These are phyloP conservation scores for Allophyes oxyacanthae DNA, from an alignment of 2,888 invertebrate genomes.

Conservation along the genomic window DNA sequence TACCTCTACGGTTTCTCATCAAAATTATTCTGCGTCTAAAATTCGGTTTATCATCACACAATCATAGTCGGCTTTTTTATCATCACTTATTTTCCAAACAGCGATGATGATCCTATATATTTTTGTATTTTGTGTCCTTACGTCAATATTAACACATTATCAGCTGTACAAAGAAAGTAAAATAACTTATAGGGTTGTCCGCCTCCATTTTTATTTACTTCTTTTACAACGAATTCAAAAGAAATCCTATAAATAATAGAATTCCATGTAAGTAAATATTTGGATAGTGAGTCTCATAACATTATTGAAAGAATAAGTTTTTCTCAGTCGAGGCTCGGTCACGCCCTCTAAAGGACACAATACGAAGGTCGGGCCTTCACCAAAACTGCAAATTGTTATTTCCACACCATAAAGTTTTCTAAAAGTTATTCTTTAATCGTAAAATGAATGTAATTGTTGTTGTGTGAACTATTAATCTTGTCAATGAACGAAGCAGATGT, in stretches of 20 bases:
- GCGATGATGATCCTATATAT: no score
- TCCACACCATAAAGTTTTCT: slow-evolving; percentile 85
- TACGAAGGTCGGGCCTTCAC: slow-evolving; percentile 65
- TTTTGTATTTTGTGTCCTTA: no score
- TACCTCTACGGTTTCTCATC: slow-evolving; percentile 1
- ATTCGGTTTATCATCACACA: slow-evolving; percentile 60
- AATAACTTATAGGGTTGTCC: slow-evolving; percentile 33
- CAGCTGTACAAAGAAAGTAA: slow-evolving; percentile 35
- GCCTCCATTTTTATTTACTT: slow-evolving; percentile 38
- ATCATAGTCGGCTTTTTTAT: slow-evolving; percentile 71
- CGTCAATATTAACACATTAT: not conserved
- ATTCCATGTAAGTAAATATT: slow-evolving; percentile 84
- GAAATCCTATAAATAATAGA: slow-evolving; percentile 62
- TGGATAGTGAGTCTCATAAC: slow-evolving; percentile 83
- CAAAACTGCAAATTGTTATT: slow-evolving; percentile 86
- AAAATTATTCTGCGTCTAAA: slow-evolving; percentile 27
- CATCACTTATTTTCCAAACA: slow-evolving; percentile 61
- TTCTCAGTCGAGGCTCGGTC: slow-evolving; percentile 71
- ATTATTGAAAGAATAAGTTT: slow-evolving; percentile 69
- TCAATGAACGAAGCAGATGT: slow-evolving; percentile 73
- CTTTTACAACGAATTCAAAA: slow-evolving; percentile 38
- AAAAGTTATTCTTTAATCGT: slow-evolving; percentile 70
- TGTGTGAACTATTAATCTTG: slow-evolving; percentile 81
- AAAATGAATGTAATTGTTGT: slow-evolving; percentile 68
- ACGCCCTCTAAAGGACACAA: slow-evolving; percentile 82